Evolutionary conservation across 2,888 invertebrate species (phyloP), one percentile per base, ranked within the genome.

Genomic region (Colletes collaris): DNA sequence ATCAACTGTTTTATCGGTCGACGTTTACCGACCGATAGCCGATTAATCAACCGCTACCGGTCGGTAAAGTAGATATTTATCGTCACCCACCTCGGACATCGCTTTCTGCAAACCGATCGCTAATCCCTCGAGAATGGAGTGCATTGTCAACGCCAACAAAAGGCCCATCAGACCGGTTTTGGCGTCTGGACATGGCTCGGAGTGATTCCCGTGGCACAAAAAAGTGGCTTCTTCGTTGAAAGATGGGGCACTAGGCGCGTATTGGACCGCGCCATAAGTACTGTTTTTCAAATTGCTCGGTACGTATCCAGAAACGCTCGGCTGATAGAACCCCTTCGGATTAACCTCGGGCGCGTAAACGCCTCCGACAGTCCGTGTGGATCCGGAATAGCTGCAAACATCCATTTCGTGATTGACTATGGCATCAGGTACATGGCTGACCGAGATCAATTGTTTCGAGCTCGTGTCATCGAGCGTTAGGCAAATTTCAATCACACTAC

Each of bases 41-140:
- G 16, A 16, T 16, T 16, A 16, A 16, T 16, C 16, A 16, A 16
- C 16, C 16, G 16, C 16, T 16, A 16, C 16, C 16, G 16, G 16
- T 16, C 16, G 16, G 16, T 16, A 16, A 16, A 16, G 16, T 16
- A 16, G 0, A n/a, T 52, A 52, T n/a, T 5, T 52, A n/a, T n/a
- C n/a, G 19, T 40, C 65, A 11, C 72, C 82, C 90, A 96, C 97
- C 94, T 95, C 95, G 2, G 95, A 92, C 13, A 95, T 90, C 13
- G 94, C 94, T 71, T 94, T 94, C 91, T 97, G 97, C 52, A 97
- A 93, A 0, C 97, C 97, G 87, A 97, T 96, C 0, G 97, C 97
- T 67, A 97, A 91, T 1, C 97, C 97, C 91, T 97, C 97, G 81
- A 97, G 93, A 13, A 97, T 92, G 19, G 97, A 96, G 88, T 97